Evolutionary conservation across 2,113 vertebrate genomes (phyloP).

Genomic region (Mola mola): DNA sequence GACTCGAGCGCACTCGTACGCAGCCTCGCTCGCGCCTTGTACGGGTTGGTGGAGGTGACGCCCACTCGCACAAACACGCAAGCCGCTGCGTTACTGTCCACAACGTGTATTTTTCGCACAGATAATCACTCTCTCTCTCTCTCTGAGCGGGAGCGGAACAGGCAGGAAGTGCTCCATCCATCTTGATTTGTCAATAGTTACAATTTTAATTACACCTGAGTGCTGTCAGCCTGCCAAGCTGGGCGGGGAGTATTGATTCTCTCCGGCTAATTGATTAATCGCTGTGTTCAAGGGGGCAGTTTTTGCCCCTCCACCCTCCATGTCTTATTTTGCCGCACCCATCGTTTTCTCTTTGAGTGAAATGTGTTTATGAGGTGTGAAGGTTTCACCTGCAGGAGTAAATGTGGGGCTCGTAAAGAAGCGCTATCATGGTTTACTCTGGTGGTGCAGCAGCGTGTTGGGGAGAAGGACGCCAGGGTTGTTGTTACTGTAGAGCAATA

Average conservation of each 20-base stretch:
- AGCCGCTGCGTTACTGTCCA: too few relatives aligned
- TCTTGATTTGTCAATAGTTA: conserved; percentile 83
- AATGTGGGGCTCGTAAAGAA: conserved; percentile 23
- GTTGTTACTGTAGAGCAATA: conserved; percentile 39
- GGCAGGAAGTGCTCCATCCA: conserved; percentile 71
- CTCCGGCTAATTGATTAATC: conserved; percentile 83
- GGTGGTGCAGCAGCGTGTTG: conserved; percentile 41
- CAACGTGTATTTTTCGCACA: too few relatives aligned
- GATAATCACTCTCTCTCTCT: background rate
- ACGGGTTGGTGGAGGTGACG: background rate
- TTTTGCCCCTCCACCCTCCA: conserved; percentile 17
- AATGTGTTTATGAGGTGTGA: conserved; percentile 22
- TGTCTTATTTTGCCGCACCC: conserved; percentile 42
- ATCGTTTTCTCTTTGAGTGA: conserved; percentile 12
- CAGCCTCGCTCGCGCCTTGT: conserved; percentile 3
- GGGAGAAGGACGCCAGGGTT: conserved; percentile 20
- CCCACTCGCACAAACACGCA: too few relatives aligned
- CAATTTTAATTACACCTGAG: conserved; percentile 86
- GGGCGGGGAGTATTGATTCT: conserved; percentile 71
- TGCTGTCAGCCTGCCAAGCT: conserved; percentile 77
- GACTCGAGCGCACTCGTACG: conserved; percentile 16
- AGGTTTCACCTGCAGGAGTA: conserved; percentile 15
- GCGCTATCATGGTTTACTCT: conserved; percentile 28
- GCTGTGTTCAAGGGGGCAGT: conserved; percentile 58
- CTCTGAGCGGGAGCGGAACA: background rate